phyloP scores from a whole-genome alignment of 2,888 invertebrate species.

The Anaspis maculata region DNA sequence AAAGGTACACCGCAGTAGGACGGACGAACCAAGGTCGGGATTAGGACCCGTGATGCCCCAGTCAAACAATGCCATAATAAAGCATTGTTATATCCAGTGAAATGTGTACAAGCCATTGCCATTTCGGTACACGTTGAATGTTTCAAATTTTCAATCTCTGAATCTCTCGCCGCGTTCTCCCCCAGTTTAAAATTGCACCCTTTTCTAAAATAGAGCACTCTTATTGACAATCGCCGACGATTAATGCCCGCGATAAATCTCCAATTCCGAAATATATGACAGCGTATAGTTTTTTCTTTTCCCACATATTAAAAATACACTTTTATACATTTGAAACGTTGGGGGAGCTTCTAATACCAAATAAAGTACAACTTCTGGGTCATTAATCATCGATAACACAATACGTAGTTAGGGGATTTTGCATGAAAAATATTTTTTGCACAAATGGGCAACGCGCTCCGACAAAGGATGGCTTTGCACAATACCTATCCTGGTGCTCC shows the following conservation, averaged over 20 bases:
- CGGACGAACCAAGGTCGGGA: too few relatives aligned
- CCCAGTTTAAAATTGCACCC: constrained; percentile 3
- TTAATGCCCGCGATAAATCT: constrained; percentile 17
- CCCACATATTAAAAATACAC: constrained; percentile 13
- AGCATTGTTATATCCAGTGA: constrained; percentile 16
- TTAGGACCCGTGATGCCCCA: background rate
- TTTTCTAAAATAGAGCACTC: constrained; percentile 7
- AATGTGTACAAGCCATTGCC: too few relatives aligned
- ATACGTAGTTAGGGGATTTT: constrained; percentile 31
- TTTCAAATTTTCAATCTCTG: constrained; percentile 6
- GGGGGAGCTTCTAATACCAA: constrained; percentile 18
- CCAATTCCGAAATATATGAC: constrained; percentile 12
- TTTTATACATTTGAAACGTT: constrained; percentile 1
- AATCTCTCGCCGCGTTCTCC: constrained; percentile 3
- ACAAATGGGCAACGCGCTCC: constrained; percentile 24
- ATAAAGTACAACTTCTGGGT: constrained; percentile 27
- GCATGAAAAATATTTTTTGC: constrained; percentile 34
- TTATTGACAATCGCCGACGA: background rate
- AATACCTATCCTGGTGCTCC: too few relatives aligned
- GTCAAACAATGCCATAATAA: constrained; percentile 15
- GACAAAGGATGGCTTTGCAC: too few relatives aligned
- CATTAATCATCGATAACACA: constrained; percentile 31
- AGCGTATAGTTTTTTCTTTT: constrained; percentile 10
- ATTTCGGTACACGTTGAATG: constrained; percentile 9
- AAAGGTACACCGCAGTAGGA: too few relatives aligned